A percentile compares a stretch with the other conserved stretches of the same genome.
phyloP scores from a whole-genome alignment of 2,113 vertebrate species.

The Gymnarchus niloticus region DNA sequence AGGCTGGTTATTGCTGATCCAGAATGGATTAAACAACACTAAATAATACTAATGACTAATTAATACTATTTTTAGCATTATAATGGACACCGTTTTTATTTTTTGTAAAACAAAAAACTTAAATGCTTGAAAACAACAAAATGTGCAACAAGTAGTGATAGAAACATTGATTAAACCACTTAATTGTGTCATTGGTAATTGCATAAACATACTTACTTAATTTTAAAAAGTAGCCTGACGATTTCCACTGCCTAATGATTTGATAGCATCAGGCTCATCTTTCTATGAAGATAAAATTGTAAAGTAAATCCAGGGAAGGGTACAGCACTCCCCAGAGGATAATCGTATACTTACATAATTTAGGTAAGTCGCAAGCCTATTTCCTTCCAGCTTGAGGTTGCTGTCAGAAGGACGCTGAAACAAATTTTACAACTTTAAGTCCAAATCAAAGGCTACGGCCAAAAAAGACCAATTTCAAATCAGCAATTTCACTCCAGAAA shows the following conservation, averaged over 20 bases:
- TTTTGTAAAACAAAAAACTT: too few relatives aligned
- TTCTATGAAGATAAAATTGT: constrained; percentile 94
- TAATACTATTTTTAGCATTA: neutral
- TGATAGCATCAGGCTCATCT: constrained; percentile 97
- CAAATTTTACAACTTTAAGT: constrained; percentile 80
- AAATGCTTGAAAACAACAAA: neutral
- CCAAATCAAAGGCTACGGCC: constrained; percentile 10
- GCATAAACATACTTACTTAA: constrained; percentile 86
- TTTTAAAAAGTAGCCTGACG: constrained; percentile 97
- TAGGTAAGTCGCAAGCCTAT: constrained; percentile 99
- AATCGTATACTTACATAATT: constrained; percentile 93
- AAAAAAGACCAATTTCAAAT: neutral
- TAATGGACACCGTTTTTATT: neutral
- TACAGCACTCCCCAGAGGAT: constrained; percentile 36
- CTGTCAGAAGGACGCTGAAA: constrained; percentile 98
- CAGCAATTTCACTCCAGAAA: neutral
- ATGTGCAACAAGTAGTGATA: neutral
- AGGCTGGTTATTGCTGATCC: neutral
- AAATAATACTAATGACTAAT: neutral
- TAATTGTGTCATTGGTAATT: constrained; percentile 23
- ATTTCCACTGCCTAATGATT: constrained; percentile 99
- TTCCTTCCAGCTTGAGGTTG: constrained; percentile 88
- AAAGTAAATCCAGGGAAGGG: constrained; percentile 67
- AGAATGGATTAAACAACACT: neutral
- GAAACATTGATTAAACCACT: neutral